A percentile compares a stretch with the other conserved stretches of the same genome.
These are phyloP conservation scores for Caenorhabditis plicata DNA, from an alignment of 2,888 invertebrate genomes.

Conservation along the genomic window DNA sequence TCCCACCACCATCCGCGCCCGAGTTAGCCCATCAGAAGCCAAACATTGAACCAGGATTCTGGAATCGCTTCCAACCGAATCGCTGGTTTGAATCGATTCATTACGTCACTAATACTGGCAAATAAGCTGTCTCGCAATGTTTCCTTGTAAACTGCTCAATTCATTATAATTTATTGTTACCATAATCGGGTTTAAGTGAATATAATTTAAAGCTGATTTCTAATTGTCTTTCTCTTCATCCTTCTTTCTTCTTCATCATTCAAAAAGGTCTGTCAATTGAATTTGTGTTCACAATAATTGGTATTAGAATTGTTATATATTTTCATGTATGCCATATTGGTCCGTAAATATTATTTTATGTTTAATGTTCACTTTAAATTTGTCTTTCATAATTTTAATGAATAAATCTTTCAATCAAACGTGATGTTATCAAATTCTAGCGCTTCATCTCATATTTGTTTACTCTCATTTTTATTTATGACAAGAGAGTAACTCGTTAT, in stretches of 20 bases:
- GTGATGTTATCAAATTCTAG: too few relatives aligned
- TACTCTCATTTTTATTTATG: too few relatives aligned
- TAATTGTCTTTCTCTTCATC: not conserved
- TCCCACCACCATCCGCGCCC: constrained; percentile 40
- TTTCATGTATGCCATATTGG: constrained; percentile 43
- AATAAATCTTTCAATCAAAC: too few relatives aligned
- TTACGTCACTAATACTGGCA: constrained; percentile 63
- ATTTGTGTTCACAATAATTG: not conserved
- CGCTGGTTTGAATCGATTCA: constrained; percentile 63
- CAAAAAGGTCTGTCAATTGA: not conserved
- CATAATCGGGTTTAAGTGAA: too few relatives aligned
- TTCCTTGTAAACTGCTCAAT: not conserved
- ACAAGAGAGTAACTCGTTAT: constrained; percentile 5
- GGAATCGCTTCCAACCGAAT: constrained; percentile 63
- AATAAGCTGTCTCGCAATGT: constrained; percentile 4
- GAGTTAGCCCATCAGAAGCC: constrained; percentile 48
- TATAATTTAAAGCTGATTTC: not conserved
- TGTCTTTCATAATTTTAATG: too few relatives aligned
- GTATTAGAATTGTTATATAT: not conserved
- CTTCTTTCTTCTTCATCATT: constrained; percentile 9
- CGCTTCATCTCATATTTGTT: too few relatives aligned
- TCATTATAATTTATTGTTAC: not conserved
- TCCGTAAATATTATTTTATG: too few relatives aligned
- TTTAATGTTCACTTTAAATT: too few relatives aligned
- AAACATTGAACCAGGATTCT: constrained; percentile 51